phyloP scores from a whole-genome alignment of 2,113 vertebrate genomes.

The Atractosteus spatula region DNA sequence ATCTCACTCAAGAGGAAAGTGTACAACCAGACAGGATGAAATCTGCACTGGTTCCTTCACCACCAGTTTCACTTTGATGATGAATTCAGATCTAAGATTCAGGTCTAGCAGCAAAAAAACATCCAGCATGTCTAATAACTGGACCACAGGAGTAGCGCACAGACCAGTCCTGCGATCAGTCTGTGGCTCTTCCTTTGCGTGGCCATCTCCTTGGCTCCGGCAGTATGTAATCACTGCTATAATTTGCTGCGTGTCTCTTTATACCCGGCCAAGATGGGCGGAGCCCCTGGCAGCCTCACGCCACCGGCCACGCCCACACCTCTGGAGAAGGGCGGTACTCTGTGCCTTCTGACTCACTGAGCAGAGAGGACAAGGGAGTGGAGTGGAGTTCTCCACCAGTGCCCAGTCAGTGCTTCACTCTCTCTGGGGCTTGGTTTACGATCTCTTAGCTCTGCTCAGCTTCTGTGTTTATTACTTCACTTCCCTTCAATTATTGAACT shows the following conservation, averaged over 20 bases:
- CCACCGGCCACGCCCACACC: neutral
- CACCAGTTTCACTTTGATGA: neutral
- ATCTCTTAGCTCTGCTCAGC: too few species aligned
- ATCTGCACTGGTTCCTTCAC: too few species aligned
- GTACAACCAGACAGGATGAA: too few species aligned
- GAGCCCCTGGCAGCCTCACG: neutral
- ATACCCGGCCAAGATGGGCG: constrained; percentile 7
- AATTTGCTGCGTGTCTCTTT: constrained; percentile 21
- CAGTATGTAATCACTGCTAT: constrained; percentile 10
- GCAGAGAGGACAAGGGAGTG: neutral
- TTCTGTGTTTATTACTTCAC: too few species aligned
- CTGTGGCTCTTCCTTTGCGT: neutral
- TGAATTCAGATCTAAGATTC: too few species aligned
- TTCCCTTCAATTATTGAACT: too few species aligned
- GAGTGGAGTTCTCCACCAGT: too few species aligned
- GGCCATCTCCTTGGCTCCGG: neutral
- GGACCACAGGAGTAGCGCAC: too few species aligned
- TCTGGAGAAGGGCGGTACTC: neutral
- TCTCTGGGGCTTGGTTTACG: too few species aligned
- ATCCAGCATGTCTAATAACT: too few species aligned
- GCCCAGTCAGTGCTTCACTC: too few species aligned
- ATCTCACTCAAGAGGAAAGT: too few species aligned
- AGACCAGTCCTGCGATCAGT: neutral
- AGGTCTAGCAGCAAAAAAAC: neutral
- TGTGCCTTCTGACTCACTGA: neutral